phyloP scores from a whole-genome alignment of 92 coral and sea anemone species.

The Epizoanthus fatuus region DNA sequence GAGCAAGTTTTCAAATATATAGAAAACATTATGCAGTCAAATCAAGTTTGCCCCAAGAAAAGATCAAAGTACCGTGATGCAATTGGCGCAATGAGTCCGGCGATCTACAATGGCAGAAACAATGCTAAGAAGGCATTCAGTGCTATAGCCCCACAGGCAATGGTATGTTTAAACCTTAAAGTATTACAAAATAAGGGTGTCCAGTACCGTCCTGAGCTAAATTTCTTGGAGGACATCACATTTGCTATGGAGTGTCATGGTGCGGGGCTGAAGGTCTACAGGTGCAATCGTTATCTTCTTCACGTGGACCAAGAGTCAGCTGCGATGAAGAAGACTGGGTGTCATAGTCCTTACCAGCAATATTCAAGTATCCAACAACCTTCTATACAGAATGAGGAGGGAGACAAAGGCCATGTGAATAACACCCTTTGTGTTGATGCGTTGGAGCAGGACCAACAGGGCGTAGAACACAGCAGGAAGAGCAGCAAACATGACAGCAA shows the following conservation, averaged over 20 bases:
- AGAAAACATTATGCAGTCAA: constrained; percentile 21
- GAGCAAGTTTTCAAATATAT: constrained; percentile 39
- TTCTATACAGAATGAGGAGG: too few species aligned
- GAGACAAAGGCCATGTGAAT: too few species aligned
- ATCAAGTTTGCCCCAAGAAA: not conserved
- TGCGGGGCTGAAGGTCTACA: constrained; percentile 52
- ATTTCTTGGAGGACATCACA: constrained; percentile 36
- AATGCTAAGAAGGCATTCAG: not conserved
- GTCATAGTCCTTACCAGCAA: constrained; percentile 18
- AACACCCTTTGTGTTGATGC: too few species aligned
- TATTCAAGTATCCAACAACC: too few species aligned
- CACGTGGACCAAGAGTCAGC: not conserved
- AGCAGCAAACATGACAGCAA: too few species aligned
- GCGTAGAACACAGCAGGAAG: too few species aligned
- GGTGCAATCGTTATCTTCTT: constrained; percentile 27
- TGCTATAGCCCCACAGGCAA: constrained; percentile 37
- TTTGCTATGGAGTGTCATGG: constrained; percentile 62
- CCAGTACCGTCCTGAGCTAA: constrained; percentile 63
- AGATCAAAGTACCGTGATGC: not conserved
- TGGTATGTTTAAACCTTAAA: constrained; percentile 53
- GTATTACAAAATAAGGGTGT: constrained; percentile 12
- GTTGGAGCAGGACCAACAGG: too few species aligned
- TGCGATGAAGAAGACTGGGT: constrained; percentile 42
- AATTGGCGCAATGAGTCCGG: constrained; percentile 70
- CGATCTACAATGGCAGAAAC: not conserved